Evolutionary conservation across 2,797 vertebrate species (phyloP), one percentile per base, ranked within the genome.

Genomic region (Graptemys geographica): DNA sequence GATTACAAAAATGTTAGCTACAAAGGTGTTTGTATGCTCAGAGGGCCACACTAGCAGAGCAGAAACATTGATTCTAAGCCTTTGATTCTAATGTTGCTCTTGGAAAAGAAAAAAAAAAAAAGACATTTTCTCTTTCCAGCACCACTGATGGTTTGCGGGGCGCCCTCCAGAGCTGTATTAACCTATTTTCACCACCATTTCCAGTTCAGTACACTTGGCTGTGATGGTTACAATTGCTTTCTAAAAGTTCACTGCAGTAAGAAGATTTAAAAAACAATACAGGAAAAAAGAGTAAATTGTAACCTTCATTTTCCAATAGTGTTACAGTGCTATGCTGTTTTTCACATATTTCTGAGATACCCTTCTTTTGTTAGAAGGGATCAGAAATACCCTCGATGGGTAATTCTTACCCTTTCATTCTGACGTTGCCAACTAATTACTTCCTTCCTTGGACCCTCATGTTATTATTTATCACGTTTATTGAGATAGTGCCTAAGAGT

Each of bases 1-100:
- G 97, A 98, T 96, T 94, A 94, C 83, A 86, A 90, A 96, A 93
- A 95, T 41, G 47, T 49, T 82, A 87, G 95, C 92, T 65, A 84
- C 88, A 79, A 96, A 96, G 94, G 96, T 90, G 96, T 52, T 49
- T 83, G 88, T 90, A 86, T 33, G 55, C 96, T 96, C 90, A 7
- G 88, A 96, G 89, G 96, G 94, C 96, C 49, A 15, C 37, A 51
- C 92, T n/a, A 89, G 81, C 53, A 25, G 91, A 90, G 92, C 37
- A 41, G 94, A 85, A 94, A 93, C 90, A 78, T 47, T 51, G 90
- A 91, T 90, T 96, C 88, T 79, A 95, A 97, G 92, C 88, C 95
- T 96, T 87, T 51, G 85, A 92, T 90, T 72, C 4, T 8, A 85
- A 95, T 96, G 91, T 9, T 23, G 86, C 92, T 96, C 88, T 90